A percentile compares a stretch with the other conserved stretches of the same genome.
Conservation (phyloP, 2,888 invertebrate species). For the Suillia variegata region DNA sequence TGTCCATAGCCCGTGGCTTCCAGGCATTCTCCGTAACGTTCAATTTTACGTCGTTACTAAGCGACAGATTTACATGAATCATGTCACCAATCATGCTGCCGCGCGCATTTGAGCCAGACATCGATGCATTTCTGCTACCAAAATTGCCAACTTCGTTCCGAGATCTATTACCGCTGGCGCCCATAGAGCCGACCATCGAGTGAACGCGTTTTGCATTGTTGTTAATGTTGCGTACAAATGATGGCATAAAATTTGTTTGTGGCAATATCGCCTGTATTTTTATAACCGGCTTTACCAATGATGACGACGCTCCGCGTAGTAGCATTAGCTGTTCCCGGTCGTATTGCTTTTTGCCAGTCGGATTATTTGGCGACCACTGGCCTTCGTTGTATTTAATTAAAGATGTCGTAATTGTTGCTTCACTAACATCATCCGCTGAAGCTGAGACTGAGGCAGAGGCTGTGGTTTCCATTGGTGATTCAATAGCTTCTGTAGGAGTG, state of each 20-base stretch:
- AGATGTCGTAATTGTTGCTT: too few relatives aligned
- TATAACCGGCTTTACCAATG: constrained; percentile 71
- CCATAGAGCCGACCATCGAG: constrained; percentile 48
- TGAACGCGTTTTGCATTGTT: constrained; percentile 46
- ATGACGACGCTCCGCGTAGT: constrained; percentile 75
- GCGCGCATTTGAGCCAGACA: constrained; percentile 52
- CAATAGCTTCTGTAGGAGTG: too few relatives aligned
- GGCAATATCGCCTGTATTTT: constrained; percentile 48
- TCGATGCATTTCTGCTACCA: constrained; percentile 58
- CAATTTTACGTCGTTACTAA: constrained; percentile 81
- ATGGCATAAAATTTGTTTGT: constrained; percentile 49
- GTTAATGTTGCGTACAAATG: constrained; percentile 49
- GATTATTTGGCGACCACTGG: constrained; percentile 88
- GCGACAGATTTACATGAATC: constrained; percentile 70
- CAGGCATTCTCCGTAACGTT: constrained; percentile 90
- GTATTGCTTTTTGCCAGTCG: constrained; percentile 80
- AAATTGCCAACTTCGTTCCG: constrained; percentile 33
- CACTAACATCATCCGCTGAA: constrained; percentile 58
- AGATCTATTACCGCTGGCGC: constrained; percentile 32
- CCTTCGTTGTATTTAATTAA: constrained; percentile 65
- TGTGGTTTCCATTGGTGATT: too few relatives aligned
- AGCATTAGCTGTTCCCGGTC: constrained; percentile 79
- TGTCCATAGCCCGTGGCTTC: constrained; percentile 75
- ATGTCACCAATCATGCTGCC: constrained; percentile 60
- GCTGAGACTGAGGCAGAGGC: constrained; percentile 6